A percentile compares a stretch with the other conserved stretches of the same genome.
phyloP scores from a whole-genome alignment of 2,113 vertebrate species.

The Nicator chloris region DNA sequence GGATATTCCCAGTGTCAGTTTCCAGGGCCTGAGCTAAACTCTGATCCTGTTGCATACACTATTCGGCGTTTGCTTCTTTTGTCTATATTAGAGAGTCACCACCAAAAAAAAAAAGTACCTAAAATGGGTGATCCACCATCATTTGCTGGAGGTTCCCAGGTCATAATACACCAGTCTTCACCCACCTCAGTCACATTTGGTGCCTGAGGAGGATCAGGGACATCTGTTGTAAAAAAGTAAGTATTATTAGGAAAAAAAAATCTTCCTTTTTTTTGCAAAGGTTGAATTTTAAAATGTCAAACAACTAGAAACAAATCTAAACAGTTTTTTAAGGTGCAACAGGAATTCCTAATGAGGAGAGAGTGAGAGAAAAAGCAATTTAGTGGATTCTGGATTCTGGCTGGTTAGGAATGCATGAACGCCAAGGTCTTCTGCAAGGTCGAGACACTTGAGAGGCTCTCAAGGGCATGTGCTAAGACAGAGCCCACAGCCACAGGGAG shows the following conservation, averaged over 20 bases:
- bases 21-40: neutral
- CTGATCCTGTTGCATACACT: neutral
- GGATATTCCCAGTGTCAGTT: neutral
- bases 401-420: neutral
- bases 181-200: slow-evolving; percentile 87
- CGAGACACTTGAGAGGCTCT: neutral
- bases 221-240: slow-evolving; percentile 74
- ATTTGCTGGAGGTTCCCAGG: slow-evolving; percentile 90
- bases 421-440: neutral
- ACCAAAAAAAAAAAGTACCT: slow-evolving; percentile 67
- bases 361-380: neutral
- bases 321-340: neutral
- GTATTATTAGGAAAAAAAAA: neutral
- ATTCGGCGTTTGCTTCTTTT: neutral
- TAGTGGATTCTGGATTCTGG: neutral
- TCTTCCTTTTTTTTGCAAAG: neutral
- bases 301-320: neutral
- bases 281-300: neutral
- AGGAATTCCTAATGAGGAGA: neutral
- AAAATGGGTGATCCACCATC: slow-evolving; percentile 91
- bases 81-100: neutral
- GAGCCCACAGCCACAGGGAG: neutral
- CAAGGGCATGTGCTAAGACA: neutral
- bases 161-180: slow-evolving; percentile 97
- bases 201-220: slow-evolving; percentile 90